Base-by-base conservation (phyloP, 2,113 vertebrate genomes). In the Microcebus ravelobensis region DNA sequence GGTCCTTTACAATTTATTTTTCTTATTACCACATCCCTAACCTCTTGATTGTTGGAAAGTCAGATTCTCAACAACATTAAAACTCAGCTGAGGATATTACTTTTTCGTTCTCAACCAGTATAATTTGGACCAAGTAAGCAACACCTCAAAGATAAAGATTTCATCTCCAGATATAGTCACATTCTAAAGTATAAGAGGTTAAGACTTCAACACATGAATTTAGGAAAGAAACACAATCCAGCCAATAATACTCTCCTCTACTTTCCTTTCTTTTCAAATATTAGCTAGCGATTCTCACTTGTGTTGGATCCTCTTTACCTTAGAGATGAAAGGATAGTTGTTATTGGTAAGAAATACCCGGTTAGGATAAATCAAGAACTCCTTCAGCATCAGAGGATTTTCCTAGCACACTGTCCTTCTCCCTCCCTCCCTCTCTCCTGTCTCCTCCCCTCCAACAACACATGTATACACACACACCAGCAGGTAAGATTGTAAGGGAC, bases 111-210 rank as follows among this genome's bases (percentile, higher is more conserved):
- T 96, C 42, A 65, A 81, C 65, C 74, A 74, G 36, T 50, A 48
- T 87, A 77, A 94, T 92, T 91, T 90, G 70, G 67, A 79, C 31
- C 17, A 73, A 73, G 25, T 91, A 65, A 82, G 25, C 94, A 97
- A 94, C n/a, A 93, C 36, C 50, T 90, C 48, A 77, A 70, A 59
- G 63, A 27, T 96, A 84, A 93, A 86, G 36, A 68, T 63, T 63
- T 23, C 82, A 8, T 80, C n/a, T 91, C 42, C 39, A 70, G 42
- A 27, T 55, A 34, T 13, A 50, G 73, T 36, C 52, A 71, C 57
- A 65, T 89, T 55, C 71, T 71, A 14, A 59, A 50, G 50, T 68
- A 31, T 17, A 39, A 12, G n/a, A 13, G 5, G 10, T 89, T 65
- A n/a, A 18, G 29, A 36, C 15, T 52, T 79, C 15, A 50, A 39